Evolutionary conservation across 2,113 vertebrate genomes (phyloP), one percentile per base, ranked within the genome.

Genomic region (Nycticorax nycticorax): DNA sequence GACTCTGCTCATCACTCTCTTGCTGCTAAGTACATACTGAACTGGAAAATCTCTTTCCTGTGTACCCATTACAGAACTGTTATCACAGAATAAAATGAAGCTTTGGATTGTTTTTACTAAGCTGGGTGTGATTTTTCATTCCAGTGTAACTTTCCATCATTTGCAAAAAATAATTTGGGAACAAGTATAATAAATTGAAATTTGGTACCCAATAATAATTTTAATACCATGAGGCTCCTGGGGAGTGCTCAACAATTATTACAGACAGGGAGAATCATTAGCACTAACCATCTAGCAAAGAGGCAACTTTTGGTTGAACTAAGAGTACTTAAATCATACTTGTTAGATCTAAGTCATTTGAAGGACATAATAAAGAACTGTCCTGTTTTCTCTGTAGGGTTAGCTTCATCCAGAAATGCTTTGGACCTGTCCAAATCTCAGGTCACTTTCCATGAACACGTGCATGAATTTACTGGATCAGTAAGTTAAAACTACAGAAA

Each of bases 41-140:
- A 62, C 22, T 95, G 92, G 85, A 95, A 96, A 96, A 96, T 92
- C 62, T 91, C 77, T 76, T 96, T 93, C 85, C 94, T 94, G 71
- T 92, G 35, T 76, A 85, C 81, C 43, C 21, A 3, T 39, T 81
- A 67, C 56, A 75, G 73, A 89, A 52, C 73, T 4, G 5, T 89
- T 95, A 96, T 76, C 35, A 41, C 33, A 72, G 56, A 52, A 27
- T 8, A 89, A 79, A 92, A 67, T 35, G 47, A 83, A 77, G 56
- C 37, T 79, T 47, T 67, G 60, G 67, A 28, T 91, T 92, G 78
- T 80, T 95, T 95, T 92, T 79, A 28, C 67, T 69, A 72, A 88
- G 50, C 64, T 92, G 87, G 84, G 84, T 82, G 80, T 89, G 59
- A 82, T 72, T 76, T 90, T 94, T 94, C 28, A 53, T 95, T 76